phyloP scores from a whole-genome alignment of 2,888 invertebrate genomes.

The Orthosia incerta region DNA sequence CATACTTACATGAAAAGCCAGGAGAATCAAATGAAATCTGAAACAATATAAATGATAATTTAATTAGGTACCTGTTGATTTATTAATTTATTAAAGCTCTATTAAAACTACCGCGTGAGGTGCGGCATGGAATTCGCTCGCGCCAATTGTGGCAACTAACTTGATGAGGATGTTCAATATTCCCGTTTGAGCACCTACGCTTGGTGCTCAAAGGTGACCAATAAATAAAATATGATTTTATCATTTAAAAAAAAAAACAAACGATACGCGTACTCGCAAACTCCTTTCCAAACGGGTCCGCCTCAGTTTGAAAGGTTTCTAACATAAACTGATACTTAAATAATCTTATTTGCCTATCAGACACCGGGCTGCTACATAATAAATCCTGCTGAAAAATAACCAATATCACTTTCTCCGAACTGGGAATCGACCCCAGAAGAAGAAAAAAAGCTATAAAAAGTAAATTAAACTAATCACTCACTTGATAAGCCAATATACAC shows the following conservation, averaged over 20 bases:
- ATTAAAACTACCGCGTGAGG: background rate
- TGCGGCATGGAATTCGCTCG: background rate
- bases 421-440: background rate
- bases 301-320: no score
- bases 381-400: background rate
- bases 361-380: no score
- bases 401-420: background rate
- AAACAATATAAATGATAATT: slow-evolving; percentile 55
- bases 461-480: slow-evolving; percentile 67
- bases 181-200: no score
- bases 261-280: no score
- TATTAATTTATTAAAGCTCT: background rate
- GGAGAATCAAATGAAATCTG: slow-evolving; percentile 71
- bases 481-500: slow-evolving; percentile 76
- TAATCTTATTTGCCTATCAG: no score
- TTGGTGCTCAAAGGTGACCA: no score
- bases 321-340: no score
- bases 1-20: slow-evolving; percentile 67
- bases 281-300: no score
- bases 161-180: no score
- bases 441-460: background rate
- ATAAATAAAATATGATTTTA: no score
- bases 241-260: no score
- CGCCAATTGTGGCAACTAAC: background rate
- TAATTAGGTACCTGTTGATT: background rate